Evolutionary conservation across 1,140 invertebrate species (phyloP).

Genomic region (Fopius arisanus): DNA sequence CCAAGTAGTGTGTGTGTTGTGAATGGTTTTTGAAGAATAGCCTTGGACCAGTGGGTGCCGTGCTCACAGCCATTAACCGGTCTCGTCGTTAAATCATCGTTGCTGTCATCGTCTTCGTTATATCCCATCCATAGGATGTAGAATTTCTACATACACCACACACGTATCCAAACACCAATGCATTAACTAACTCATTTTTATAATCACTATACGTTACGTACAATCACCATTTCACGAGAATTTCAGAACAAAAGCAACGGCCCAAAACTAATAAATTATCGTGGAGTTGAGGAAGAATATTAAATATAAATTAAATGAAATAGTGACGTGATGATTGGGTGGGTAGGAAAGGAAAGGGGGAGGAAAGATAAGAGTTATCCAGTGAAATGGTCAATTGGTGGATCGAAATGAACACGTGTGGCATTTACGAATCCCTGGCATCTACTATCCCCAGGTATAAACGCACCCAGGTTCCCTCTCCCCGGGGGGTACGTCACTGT

Average conservation of each 20-base stretch:
- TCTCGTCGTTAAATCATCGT: slow-evolving; percentile 59
- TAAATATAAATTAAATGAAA: background rate
- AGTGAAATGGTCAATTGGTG: background rate
- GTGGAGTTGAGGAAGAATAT: background rate
- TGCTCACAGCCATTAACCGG: slow-evolving; percentile 51
- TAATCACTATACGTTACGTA: background rate
- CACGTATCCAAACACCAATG: slow-evolving; percentile 5
- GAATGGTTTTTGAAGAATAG: slow-evolving; percentile 48
- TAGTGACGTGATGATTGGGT: slow-evolving; percentile 8
- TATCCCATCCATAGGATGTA: slow-evolving; percentile 51
- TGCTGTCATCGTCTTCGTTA: slow-evolving; percentile 63
- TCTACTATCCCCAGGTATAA: slow-evolving; percentile 6
- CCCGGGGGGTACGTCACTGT: slow-evolving; percentile 58
- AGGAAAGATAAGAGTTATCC: background rate
- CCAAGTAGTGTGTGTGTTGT: slow-evolving; percentile 42
- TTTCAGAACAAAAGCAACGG: background rate
- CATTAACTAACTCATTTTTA: slow-evolving; percentile 13
- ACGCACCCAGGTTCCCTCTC: slow-evolving; percentile 43
- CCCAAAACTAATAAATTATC: background rate
- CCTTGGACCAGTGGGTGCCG: slow-evolving; percentile 33
- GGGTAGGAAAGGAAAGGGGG: background rate
- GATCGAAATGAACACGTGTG: slow-evolving; percentile 7
- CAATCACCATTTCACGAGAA: background rate
- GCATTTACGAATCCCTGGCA: background rate
- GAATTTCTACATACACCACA: slow-evolving; percentile 38